Evolutionary conservation across 2,797 vertebrate genomes (phyloP), one percentile per base, ranked within the genome.

Genomic region (Parauchenoglanis punctatus): DNA sequence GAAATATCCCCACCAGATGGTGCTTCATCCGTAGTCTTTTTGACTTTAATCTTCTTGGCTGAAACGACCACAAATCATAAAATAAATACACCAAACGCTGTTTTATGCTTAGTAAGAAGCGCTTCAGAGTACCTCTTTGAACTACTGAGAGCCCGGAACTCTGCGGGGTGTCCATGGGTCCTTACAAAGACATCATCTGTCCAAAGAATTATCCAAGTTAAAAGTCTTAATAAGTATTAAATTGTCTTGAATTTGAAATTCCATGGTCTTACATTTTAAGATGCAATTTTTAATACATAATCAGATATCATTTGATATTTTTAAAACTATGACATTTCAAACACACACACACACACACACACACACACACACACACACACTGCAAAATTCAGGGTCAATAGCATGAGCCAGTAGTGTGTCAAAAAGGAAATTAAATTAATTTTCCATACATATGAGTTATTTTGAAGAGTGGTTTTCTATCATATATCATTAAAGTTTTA

Each of bases 1-100:
- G 59, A 94, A 94, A 94, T 93, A 94, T 95, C 94, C 93, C 91
- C 2, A 88, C 93, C 91, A 92, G 92, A 83, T 73, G 75, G 63
- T 54, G 44, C 91, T 91, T 91, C 87, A 77, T 84, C 88, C 54
- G 35, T 44, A 63, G 83, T 85, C 89, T 93, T 95, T 95, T 95
- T 88, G 91, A 91, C 89, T 93, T 91, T 93, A 92, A 95, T 95
- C 93, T 92, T 86, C 80, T 68, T 13, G 87, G 88, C 91, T 89
- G 92, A 92, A 92, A 91, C 87, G 82, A 90, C 84, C 85, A 28
- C 90, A 78, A 89, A 88, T 85, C 86, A 88, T 90, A 88, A 65
- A 82, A 82, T 82, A 65, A 65, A 82, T 82, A 65, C 40, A 82
- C 90, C 90, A 90, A 90, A 56, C n/a, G 28, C 28, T 56, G 63